Evolutionary conservation across 2,888 invertebrate genomes (phyloP).

Genomic region (Adelognathus sp.): DNA sequence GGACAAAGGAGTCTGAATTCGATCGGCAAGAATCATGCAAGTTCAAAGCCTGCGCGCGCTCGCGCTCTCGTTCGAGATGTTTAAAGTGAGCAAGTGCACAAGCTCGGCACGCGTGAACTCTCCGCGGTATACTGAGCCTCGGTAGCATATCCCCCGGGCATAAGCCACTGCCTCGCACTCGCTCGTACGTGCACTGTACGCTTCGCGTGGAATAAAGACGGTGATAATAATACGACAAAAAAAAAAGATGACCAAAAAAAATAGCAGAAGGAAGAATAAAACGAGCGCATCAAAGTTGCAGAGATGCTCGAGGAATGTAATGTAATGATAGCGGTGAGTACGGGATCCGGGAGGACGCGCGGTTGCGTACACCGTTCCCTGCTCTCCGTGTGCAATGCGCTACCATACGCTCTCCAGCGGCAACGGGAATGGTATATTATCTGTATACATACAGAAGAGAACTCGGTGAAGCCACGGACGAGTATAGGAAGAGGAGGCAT

Average conservation of each 20-base stretch:
- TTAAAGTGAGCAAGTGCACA: no score
- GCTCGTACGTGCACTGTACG: not conserved
- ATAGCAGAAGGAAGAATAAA: not conserved
- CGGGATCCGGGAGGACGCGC: slow-evolving; percentile 17
- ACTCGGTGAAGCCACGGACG: slow-evolving; percentile 35
- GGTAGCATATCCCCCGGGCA: not conserved
- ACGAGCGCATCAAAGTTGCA: not conserved
- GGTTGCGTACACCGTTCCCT: slow-evolving; percentile 14
- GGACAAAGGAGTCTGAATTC: not conserved
- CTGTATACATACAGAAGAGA: slow-evolving; percentile 8
- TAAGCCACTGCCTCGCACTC: slow-evolving; percentile 11
- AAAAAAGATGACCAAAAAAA: not conserved
- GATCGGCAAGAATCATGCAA: slow-evolving; percentile 3
- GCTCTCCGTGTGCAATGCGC: not conserved
- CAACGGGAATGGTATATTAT: slow-evolving; percentile 33
- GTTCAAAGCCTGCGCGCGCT: slow-evolving; percentile 8
- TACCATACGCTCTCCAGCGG: no score
- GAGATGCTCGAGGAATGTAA: not conserved
- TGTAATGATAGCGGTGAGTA: not conserved
- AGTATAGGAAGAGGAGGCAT: slow-evolving; percentile 18
- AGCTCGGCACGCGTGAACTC: slow-evolving; percentile 1
- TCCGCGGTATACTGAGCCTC: not conserved
- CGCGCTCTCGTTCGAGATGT: not conserved
- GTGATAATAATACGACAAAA: not conserved
- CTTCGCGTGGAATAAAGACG: not conserved